Evolutionary conservation across 2,113 vertebrate species (phyloP).

Genomic region (Semnornis frantzii): DNA sequence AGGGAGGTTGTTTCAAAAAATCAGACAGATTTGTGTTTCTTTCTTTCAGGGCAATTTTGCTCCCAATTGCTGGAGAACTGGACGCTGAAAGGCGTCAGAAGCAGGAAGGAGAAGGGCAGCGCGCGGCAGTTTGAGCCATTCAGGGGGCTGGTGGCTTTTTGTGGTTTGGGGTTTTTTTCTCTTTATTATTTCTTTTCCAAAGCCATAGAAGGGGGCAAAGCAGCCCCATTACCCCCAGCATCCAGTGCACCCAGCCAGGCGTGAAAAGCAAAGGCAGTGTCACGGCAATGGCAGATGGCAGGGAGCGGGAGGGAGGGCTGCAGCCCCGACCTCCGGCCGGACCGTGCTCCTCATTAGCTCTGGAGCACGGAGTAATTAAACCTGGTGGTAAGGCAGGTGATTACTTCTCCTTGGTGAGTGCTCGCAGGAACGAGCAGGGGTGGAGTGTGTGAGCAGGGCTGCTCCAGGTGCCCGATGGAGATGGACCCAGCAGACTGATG

Average conservation of each 20-base stretch:
- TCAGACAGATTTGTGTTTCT: conserved; percentile 44
- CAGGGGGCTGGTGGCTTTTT: not conserved
- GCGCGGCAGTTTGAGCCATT: not conserved
- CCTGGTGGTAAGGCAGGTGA: not conserved
- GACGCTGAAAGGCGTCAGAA: not conserved
- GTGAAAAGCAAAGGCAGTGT: conserved; percentile 46
- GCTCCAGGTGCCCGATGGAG: not conserved
- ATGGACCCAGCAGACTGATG: rapidly evolving
- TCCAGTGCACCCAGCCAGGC: conserved; percentile 14
- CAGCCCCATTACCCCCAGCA: conserved; percentile 11
- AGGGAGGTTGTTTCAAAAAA: conserved; percentile 29
- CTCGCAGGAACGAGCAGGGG: not conserved
- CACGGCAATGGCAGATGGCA: conserved; percentile 66
- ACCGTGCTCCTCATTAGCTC: conserved; percentile 19
- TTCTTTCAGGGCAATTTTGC: conserved; percentile 57
- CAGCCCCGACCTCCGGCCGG: not conserved
- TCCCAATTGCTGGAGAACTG: conserved; percentile 21
- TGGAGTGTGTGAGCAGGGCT: not conserved
- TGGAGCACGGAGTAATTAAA: conserved; percentile 27
- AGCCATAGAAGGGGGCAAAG: not conserved
- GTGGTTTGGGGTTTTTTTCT: not conserved
- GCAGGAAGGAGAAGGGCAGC: conserved; percentile 26
- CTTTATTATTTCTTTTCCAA: not conserved
- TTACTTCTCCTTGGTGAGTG: not conserved
- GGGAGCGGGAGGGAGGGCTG: not conserved